Percentiles rank a stretch among this genome's conserved stretches.
Conservation (phyloP, 2,797 vertebrate genomes). For the Clamator glandarius region DNA sequence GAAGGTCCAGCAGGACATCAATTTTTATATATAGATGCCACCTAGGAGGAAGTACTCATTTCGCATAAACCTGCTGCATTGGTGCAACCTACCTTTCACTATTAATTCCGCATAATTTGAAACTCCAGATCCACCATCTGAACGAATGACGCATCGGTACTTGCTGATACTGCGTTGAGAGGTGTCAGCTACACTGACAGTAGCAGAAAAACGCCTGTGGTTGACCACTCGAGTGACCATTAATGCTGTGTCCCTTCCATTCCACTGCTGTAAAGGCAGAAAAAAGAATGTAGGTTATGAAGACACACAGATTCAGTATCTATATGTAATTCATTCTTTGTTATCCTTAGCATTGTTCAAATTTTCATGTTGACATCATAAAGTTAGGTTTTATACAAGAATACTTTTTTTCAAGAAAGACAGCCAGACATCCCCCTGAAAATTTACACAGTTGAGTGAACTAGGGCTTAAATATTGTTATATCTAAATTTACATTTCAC, state of each 20-base stretch:
- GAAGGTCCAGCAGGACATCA: accelerated
- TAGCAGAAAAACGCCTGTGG: conserved; percentile 93
- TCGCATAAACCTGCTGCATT: background rate
- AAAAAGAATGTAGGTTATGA: background rate
- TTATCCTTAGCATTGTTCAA: accelerated
- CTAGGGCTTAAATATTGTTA: background rate
- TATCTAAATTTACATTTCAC: accelerated
- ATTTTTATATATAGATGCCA: accelerated
- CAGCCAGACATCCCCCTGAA: background rate
- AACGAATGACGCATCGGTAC: conserved; percentile 95
- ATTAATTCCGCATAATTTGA: conserved; percentile 96
- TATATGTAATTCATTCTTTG: accelerated
- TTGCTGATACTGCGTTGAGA: conserved; percentile 92
- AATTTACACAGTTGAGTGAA: background rate
- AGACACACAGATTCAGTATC: accelerated
- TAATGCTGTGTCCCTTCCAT: conserved; percentile 91
- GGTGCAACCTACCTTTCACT: conserved; percentile 86
- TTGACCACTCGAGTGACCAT: conserved; percentile 97
- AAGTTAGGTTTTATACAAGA: background rate
- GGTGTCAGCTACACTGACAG: conserved; percentile 92
- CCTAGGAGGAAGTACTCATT: background rate
- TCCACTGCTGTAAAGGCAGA: conserved; percentile 88
- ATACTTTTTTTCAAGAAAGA: background rate
- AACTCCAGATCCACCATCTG: conserved; percentile 92
- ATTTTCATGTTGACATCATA: accelerated